Conservation (phyloP, 2,888 invertebrate genomes). For the Leptura quadrifasciata region DNA sequence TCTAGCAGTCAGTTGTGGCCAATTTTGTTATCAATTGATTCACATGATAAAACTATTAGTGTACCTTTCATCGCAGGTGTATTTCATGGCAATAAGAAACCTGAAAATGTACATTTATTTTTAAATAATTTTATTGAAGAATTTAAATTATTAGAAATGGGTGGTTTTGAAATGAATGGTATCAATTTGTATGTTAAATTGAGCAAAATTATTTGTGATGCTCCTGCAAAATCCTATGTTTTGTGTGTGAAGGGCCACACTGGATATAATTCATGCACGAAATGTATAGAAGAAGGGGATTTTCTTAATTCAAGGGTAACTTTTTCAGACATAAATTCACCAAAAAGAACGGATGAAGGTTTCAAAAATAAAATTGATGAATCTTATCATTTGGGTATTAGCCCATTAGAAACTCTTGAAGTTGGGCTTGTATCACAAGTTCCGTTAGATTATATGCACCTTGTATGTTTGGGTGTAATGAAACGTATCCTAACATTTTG, state of each 20-base stretch:
- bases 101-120: constrained; percentile 5
- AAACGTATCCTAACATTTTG: too few species aligned
- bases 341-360: too few species aligned
- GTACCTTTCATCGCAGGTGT: constrained; percentile 22
- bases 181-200: constrained; percentile 6
- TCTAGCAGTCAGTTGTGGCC: constrained; percentile 28
- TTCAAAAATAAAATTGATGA: neutral
- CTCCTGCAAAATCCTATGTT: too few species aligned
- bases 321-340: neutral
- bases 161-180: constrained; percentile 25
- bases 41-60: constrained; percentile 29
- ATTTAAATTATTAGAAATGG: constrained; percentile 19
- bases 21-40: constrained; percentile 32
- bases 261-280: constrained; percentile 30
- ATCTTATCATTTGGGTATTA: too few species aligned
- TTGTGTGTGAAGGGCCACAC: constrained; percentile 31
- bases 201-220: constrained; percentile 33
- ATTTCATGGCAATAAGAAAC: constrained; percentile 22
- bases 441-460: too few species aligned
- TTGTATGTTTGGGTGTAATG: too few species aligned
- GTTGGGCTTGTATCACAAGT: neutral
- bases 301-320: constrained; percentile 21
- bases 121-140: constrained; percentile 25
- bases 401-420: too few species aligned
- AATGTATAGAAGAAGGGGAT: constrained; percentile 22